A percentile compares a stretch with the other conserved stretches of the same genome.
Conservation (phyloP, 1,140 invertebrate species). For the Portunus trituberculatus region DNA sequence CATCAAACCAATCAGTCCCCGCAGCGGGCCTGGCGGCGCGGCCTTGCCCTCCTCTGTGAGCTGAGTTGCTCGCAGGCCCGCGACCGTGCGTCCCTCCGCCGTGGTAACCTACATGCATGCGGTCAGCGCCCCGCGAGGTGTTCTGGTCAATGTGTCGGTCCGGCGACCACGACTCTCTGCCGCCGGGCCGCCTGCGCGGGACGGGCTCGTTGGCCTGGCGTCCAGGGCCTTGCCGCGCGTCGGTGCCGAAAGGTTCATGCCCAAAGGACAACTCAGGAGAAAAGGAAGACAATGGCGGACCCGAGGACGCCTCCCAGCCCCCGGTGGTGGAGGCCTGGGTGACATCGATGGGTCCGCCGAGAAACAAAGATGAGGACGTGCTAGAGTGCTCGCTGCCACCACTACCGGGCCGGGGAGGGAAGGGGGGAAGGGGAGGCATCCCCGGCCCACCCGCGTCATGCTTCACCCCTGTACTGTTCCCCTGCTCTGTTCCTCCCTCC, state of each 20-base stretch:
- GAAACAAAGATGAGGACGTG: constrained; percentile 42
- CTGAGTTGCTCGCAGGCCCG: not conserved
- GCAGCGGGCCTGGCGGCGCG: not conserved
- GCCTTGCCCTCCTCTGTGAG: not conserved
- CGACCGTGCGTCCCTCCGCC: not conserved
- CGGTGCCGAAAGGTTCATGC: constrained; percentile 35
- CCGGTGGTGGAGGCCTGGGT: constrained; percentile 8
- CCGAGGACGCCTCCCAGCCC: constrained; percentile 42
- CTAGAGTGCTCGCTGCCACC: constrained; percentile 31
- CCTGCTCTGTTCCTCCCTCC: not conserved
- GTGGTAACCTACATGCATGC: not conserved
- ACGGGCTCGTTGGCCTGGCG: not conserved
- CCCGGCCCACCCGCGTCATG: constrained; percentile 42
- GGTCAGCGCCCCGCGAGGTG: not conserved
- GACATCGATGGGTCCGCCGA: constrained; percentile 30
- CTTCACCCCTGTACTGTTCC: not conserved
- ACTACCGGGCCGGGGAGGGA: not conserved
- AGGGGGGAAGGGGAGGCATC: not conserved
- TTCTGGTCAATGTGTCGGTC: not conserved
- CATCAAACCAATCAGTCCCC: not conserved
- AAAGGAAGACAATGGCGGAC: constrained; percentile 43
- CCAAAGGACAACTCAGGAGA: constrained; percentile 4
- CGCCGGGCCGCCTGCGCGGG: constrained; percentile 20
- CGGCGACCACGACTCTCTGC: constrained; percentile 52
- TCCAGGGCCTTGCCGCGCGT: not conserved